Evolutionary conservation across 2,888 invertebrate genomes (phyloP), one percentile per base, ranked within the genome.

Genomic region (Tolmerus cingulatus): DNA sequence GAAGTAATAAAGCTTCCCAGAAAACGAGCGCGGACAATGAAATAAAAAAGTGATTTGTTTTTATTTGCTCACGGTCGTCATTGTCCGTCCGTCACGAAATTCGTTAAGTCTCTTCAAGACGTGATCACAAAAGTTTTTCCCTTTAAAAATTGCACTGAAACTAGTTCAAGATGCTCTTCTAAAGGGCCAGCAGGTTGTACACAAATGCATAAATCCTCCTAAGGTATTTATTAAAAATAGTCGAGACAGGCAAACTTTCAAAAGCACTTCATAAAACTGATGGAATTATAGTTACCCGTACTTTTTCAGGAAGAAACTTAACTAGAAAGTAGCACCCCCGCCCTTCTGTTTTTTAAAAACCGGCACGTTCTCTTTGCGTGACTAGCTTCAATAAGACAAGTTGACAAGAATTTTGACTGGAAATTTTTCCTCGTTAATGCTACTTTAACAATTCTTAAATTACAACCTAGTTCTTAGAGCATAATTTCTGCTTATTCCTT

Each of bases 391-490:
- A 74, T 84, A 84, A 84, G 40, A 37, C 23, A 37, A 57, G 27
- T 82, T 66, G 55, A 57, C 57, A 57, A 82, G 37, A 66, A 57
- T 66, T 66, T 57, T 82, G 23, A 27, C 43, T 81, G 51, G 55
- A 43, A 23, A 55, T 82, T 82, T 81, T 57, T 84, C 27, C 66
- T 19, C 74, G 16, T 84, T 74, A 84, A 37, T 66, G 37, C 40
- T 43, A 84, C 43, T 74, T 84, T 84, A 55, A 84, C 74, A 84
- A 66, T 84, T 74, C 84, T 84, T 84, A 74, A 84, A 74, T 74
- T 66, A 66, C 40, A 51, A 30, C 57, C 40, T 57, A 82, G 19
- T 82, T 82, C 37, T 82, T 82, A 82, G 40, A 27, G 37, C 5
- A 46, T 84, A 14, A 37, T 55, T 84, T 74, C 16, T 51, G n/a